Base-by-base conservation (phyloP, 2,113 vertebrate species). In the Phyllostomus discolor region DNA sequence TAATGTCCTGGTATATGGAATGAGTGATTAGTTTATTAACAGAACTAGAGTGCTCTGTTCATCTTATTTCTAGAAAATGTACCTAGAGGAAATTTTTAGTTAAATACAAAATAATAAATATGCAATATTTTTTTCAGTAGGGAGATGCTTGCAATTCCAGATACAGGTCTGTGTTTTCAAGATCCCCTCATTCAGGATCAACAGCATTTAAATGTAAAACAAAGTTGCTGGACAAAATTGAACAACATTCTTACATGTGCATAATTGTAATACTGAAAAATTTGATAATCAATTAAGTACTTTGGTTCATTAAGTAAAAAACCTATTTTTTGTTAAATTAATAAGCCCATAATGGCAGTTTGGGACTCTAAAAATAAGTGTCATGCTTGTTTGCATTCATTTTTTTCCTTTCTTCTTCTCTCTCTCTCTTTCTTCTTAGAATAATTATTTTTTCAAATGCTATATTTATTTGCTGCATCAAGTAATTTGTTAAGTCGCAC, bases 81-180 rank as follows among this genome's bases (percentile, higher is more conserved):
- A 73, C 73, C 12, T 19, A 75, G 20, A 50, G 15, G 57, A 4
- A 78, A 48, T 2, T 91, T 86, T 88, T 33, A 48, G 48, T 81
- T 67, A 38, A 33, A 69, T 48, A 70, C 20, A 76, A 95, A 91
- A 76, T 89, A 89, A 86, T 81, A 62, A 59, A 67, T 48, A 41
- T 7, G 1, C 6, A 66, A 19, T 14, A 57, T 69, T 43, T 81
- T 38, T 31, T 76, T n/a, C 14, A 28, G 15, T 4, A 35, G 10
- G 90, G 54, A 88, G 11, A 72, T 28, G 17, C 9, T 54, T 62
- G 7, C 31, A 75, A n/a, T 59, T 93, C 10, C 43, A 85, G 35
- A 76, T 41, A 83, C 0, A n/a, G 64, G 10, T 76, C 33, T 69
- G 6, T 69, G 14, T 38, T 93, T 76, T 50, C 64, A 67, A 64